Conservation (phyloP, 2,888 invertebrate species). For the Eubasilissa splendida region DNA sequence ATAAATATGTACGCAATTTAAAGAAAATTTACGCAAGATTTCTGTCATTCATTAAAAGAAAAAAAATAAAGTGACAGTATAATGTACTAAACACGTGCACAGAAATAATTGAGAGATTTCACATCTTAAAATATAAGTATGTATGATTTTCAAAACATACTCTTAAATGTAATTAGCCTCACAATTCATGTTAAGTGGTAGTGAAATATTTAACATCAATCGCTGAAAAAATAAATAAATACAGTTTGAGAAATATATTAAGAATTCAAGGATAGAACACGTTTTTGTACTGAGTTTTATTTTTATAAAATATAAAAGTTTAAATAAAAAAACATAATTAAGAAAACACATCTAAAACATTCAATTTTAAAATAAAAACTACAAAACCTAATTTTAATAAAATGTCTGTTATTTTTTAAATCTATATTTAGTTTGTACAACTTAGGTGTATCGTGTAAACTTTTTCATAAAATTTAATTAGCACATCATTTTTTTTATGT, state of each 20-base stretch:
- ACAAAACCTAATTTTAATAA: conserved; percentile 19
- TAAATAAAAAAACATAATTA: conserved; percentile 36
- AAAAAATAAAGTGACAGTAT: no score
- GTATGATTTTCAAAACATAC: no score
- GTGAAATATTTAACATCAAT: no score
- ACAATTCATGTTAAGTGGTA: no score
- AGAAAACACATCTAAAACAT: conserved; percentile 21
- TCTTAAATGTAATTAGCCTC: no score
- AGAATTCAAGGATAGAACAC: conserved; percentile 21
- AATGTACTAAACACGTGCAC: no score
- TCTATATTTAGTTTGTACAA: conserved; percentile 24
- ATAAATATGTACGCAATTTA: no score
- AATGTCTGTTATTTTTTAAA: conserved; percentile 3
- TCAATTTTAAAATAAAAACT: conserved; percentile 29
- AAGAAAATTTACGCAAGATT: no score
- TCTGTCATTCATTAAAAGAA: no score
- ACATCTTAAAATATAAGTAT: no score
- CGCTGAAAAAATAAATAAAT: neutral
- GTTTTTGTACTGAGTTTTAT: conserved; percentile 30
- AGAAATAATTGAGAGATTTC: no score
- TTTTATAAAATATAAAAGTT: conserved; percentile 24
- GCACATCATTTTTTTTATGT: neutral
- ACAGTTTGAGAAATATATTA: conserved; percentile 13
- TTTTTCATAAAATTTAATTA: neutral
- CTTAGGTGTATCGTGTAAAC: neutral